Percentiles rank a stretch among this genome's conserved stretches.
Evolutionary conservation across 2,797 vertebrate species (phyloP).

Genomic region (Streptopelia turtur): DNA sequence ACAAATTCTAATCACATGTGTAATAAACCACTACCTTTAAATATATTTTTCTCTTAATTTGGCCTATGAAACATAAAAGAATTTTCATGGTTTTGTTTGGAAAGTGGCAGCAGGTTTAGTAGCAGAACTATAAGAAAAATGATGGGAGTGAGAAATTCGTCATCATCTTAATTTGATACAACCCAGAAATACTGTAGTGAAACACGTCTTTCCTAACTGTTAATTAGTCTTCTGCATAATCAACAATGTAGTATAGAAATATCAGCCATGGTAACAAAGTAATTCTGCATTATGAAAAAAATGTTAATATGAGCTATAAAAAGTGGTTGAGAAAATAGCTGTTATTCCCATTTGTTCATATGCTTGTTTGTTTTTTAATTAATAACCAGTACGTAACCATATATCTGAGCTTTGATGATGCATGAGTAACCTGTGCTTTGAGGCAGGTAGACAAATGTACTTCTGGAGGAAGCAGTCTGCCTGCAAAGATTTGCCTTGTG

Average conservation of each 20-base stretch:
- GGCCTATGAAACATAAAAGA: neutral
- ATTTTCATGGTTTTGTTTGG: neutral
- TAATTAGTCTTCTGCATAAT: neutral
- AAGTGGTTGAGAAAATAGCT: neutral
- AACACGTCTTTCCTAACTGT: neutral
- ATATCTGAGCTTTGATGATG: neutral
- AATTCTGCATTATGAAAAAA: neutral
- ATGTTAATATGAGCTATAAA: neutral
- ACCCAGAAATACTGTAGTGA: neutral
- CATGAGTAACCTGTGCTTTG: neutral
- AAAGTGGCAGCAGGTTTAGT: neutral
- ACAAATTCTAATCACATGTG: neutral
- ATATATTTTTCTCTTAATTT: neutral
- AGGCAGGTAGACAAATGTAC: neutral
- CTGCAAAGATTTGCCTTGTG: neutral
- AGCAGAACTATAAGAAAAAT: neutral
- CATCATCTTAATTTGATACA: neutral
- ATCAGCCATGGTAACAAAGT: neutral
- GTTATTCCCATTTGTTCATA: neutral
- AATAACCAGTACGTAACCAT: neutral
- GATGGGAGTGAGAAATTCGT: neutral
- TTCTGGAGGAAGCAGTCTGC: neutral
- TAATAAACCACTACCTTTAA: neutral
- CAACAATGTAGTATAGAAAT: neutral
- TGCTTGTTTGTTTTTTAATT: neutral